Evolutionary conservation across 2,113 vertebrate genomes (phyloP), one percentile per base, ranked within the genome.

Genomic region (Spermophilus dauricus): DNA sequence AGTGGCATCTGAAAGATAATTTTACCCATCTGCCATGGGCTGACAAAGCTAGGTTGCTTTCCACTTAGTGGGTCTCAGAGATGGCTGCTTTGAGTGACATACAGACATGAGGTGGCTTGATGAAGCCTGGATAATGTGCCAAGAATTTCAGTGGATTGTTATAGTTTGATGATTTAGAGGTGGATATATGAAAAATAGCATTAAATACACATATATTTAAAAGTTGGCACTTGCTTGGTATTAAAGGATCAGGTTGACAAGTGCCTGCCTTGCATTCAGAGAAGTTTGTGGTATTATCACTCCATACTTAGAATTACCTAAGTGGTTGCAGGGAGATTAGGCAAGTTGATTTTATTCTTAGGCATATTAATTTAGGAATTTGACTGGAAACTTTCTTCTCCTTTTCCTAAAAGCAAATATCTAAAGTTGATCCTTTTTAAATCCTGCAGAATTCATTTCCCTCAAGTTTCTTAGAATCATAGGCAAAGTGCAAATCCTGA

Each of bases 321-420:
- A 91, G 72, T 82, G 84, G 63, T 72, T 82, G 42, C 53, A 96
- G 42, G 63, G 77, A 94, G 94, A 96, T 95, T 75, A 94, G 83
- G n/a, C 56, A 95, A 53, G 28, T 94, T 86, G 89, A 82, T 90
- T 80, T 84, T 92, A 81, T 90, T 96, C 48, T 42, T 53, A 78
- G 75, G 45, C 67, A 96, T 20, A 89, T 92, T 95, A 92, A 94
- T 96, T 96, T 93, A 90, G 73, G 61, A 96, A 92, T 75, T 95
- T 91, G 70, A 6, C 42, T 90, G 76, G 70, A 91, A 96, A 95
- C 13, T 42, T 96, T 80, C 58, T 83, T 85, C 77, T 26, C 30
- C 42, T 88, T 94, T 95, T 89, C 42, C 32, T 92, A 75, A 92
- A 94, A 95, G 53, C 22, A 95, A 92, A 75, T 91, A 67, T 72